Evolutionary conservation across 2,113 vertebrate species (phyloP), one percentile per base, ranked within the genome.

Genomic region (Cyprinodon tularosa): DNA sequence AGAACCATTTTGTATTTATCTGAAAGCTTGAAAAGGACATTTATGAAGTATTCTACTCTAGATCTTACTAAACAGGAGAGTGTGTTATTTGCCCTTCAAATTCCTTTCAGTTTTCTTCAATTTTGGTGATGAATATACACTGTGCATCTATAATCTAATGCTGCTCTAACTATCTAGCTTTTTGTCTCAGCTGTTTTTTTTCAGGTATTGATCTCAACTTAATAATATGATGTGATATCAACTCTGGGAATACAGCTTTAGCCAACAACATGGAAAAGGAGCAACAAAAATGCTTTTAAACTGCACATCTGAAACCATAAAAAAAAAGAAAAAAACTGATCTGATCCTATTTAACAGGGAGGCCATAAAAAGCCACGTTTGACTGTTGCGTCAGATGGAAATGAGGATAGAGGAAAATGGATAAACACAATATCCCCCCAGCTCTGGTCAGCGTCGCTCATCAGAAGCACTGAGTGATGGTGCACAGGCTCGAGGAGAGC

Each of bases 401-500:
- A 78, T 37, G 66, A 77, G 63, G 68, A 45, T 66, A 75, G 74
- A 59, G 65, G 60, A 62, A 59, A 48, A 89, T 75, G 74, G 67
- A 76, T 75, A 77, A 81, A 84, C 17, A 62, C 42, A n/a, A 15
- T 17, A 15, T 85, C 87, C 89, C 37, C 62, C 78, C 61, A 63
- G 75, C 84, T 81, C 74, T 84, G 82, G 83, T 86, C 78, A 66
- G 87, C 66, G 50, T 87, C 84, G 72, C 85, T 92, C 88, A 87
- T 93, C 90, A 88, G 89, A 37, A 88, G 88, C 84, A 85, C 78
- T 86, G 91, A 92, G 83, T 89, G 88, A 92, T 90, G 88, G 90
- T 47, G 72, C 90, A 83, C 84, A 92, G 88, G 76, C 91, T 84
- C 68, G 37, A 80, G 74, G 83, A 88, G 88, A 5, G 62, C 73